These are phyloP conservation scores for Archaeoteleia sp. DNA, from an alignment of 2,888 invertebrate genomes.

Conservation along the genomic window DNA sequence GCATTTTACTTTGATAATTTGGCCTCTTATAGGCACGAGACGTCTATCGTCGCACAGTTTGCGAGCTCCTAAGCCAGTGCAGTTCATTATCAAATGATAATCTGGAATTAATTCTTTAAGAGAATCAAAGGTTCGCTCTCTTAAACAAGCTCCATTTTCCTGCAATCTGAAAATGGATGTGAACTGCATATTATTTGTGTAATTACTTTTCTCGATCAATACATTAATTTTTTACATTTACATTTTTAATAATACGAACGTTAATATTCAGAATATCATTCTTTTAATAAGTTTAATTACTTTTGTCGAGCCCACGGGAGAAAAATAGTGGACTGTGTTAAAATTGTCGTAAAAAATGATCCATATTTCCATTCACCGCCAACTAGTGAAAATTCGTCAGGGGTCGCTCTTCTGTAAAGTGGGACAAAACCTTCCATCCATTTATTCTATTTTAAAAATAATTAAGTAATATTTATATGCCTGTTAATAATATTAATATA, in stretches of 20 bases:
- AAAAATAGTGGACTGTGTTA: constrained; percentile 84
- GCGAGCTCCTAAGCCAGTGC: constrained; percentile 89
- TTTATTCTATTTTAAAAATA: constrained; percentile 79
- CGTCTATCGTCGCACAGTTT: constrained; percentile 84
- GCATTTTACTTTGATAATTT: constrained; percentile 82
- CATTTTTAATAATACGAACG: too few species aligned
- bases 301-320: constrained; percentile 86
- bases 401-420: constrained; percentile 82
- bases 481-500: too few species aligned
- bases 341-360: constrained; percentile 85
- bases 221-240: too few species aligned
- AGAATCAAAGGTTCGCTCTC: constrained; percentile 77
- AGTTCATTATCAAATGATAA: constrained; percentile 88
- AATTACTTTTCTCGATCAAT: too few species aligned
- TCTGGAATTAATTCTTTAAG: constrained; percentile 79
- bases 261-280: too few species aligned
- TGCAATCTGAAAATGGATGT: constrained; percentile 75
- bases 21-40: constrained; percentile 88
- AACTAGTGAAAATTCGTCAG: constrained; percentile 84
- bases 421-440: constrained; percentile 86
- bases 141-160: constrained; percentile 80
- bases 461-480: too few species aligned
- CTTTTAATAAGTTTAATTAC: constrained; percentile 71
- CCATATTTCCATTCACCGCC: constrained; percentile 89
- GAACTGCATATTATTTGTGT: neutral